Conservation (phyloP, 2,888 invertebrate species). For the Macroteleia sp. region DNA sequence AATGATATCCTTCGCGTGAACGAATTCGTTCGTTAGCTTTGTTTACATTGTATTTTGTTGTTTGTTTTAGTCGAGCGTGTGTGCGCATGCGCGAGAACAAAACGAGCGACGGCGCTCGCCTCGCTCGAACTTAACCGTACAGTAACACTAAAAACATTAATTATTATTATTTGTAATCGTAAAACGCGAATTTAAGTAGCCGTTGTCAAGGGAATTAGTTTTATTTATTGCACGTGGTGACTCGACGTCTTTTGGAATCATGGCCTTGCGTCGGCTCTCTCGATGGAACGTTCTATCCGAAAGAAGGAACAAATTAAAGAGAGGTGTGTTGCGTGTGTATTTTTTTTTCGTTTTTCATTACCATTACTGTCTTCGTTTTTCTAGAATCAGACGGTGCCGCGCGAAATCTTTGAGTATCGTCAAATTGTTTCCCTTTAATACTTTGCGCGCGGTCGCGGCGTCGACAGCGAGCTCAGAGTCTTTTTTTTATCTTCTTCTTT, state of each 20-base stretch:
- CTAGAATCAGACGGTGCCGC: slow-evolving; percentile 8
- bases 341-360: background rate
- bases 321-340: slow-evolving; percentile 6
- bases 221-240: slow-evolving; percentile 65
- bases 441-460: slow-evolving; percentile 30
- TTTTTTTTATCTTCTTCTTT: slow-evolving; percentile 12
- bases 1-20: slow-evolving; percentile 30
- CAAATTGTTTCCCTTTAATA: slow-evolving; percentile 28
- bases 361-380: slow-evolving; percentile 1
- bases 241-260: slow-evolving; percentile 55
- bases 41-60: slow-evolving; percentile 24
- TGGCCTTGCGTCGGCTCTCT: slow-evolving; percentile 48
- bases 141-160: slow-evolving; percentile 12
- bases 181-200: slow-evolving; percentile 39
- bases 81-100: slow-evolving; percentile 32
- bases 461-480: slow-evolving; percentile 32
- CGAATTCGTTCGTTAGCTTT: slow-evolving; percentile 10
- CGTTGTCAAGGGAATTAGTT: slow-evolving; percentile 42
- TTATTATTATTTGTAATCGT: slow-evolving; percentile 22
- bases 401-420: slow-evolving; percentile 39
- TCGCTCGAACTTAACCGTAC: slow-evolving; percentile 9
- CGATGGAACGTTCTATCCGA: slow-evolving; percentile 47
- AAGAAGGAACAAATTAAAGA: slow-evolving; percentile 24
- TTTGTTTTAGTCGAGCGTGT: slow-evolving; percentile 13
- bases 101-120: background rate